Evolutionary conservation across 2,888 invertebrate genomes (phyloP).

Genomic region (Pogonocherus hispidulus): DNA sequence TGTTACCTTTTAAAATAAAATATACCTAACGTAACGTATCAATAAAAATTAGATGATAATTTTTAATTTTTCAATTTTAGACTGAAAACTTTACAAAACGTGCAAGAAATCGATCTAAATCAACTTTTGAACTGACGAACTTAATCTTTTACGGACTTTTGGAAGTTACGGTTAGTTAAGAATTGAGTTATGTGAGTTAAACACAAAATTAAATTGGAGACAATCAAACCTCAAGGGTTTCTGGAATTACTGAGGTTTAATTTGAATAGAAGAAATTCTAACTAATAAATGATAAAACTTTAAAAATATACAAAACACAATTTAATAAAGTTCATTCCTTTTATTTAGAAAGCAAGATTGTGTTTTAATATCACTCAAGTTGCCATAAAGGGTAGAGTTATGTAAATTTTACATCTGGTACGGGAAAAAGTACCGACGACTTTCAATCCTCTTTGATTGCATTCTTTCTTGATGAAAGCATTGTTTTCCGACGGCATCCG

Average conservation of each 20-base stretch:
- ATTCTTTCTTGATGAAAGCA: slow-evolving; percentile 47
- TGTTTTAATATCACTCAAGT: slow-evolving; percentile 51
- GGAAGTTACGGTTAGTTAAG: too few species aligned
- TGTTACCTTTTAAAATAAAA: too few species aligned
- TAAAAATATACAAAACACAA: slow-evolving; percentile 34
- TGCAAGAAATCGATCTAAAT: too few species aligned
- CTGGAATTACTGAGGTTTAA: background rate
- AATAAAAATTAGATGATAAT: too few species aligned
- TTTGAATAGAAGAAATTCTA: background rate
- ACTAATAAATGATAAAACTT: slow-evolving; percentile 23
- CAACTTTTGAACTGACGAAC: too few species aligned
- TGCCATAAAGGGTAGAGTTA: slow-evolving; percentile 52
- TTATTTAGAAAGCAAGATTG: slow-evolving; percentile 54
- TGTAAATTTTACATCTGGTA: slow-evolving; percentile 52
- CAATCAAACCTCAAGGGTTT: too few species aligned
- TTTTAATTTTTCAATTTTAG: too few species aligned
- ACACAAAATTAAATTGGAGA: too few species aligned
- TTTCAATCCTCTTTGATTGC: slow-evolving; percentile 50
- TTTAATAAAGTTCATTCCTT: slow-evolving; percentile 49
- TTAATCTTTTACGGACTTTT: too few species aligned
- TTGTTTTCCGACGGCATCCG: slow-evolving; percentile 47
- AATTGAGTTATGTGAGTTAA: too few species aligned
- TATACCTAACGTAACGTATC: too few species aligned
- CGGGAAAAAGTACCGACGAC: slow-evolving; percentile 40
- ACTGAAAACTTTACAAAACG: too few species aligned